Base-by-base conservation (phyloP, 2,113 vertebrate species). In the Chascanopsetta lugubris region DNA sequence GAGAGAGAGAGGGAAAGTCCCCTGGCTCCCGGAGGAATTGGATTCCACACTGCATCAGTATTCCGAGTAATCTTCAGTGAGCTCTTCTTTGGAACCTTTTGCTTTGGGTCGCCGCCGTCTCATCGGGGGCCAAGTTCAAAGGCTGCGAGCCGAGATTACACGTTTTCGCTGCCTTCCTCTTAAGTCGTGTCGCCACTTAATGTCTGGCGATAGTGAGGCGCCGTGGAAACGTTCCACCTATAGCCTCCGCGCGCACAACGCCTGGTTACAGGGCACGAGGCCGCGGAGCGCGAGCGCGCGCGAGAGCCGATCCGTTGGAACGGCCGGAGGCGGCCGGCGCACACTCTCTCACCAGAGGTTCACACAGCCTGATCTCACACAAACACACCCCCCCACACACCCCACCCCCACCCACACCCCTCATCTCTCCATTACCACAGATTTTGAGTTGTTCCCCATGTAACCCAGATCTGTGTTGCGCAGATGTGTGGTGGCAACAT, bases 31-130 rank as follows among this genome's bases (percentile, higher is more conserved):
- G 27, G 61, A 72, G 90, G 92, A 90, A 90, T 89, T 89, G 82
- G 75, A 85, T 86, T 88, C 84, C 72, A 87, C 84, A 86, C 79
- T 59, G 82, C 90, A 91, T 92, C 88, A 88, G 90, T 92, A 91
- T 93, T 91, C 91, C 26, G 79, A 91, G 86, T 90, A 88, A 91
- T 92, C 91, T 92, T 90, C 87, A 83, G 73, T 74, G 80, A 85
- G 75, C 72, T 85, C 85, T 89, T 88, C 88, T 90, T 85, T 86
- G 77, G 90, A 91, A 90, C 87, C 90, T 86, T 91, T 89, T 79
- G 88, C 86, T 87, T 85, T 87, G 85, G 87, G 89, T 90, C 79
- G 85, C 82, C 55, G 54, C 64, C 58, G 78, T 91, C 90, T 92
- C 91, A 81, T 77, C 66, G 89, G 87, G 77, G 87, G 77, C 75